A percentile compares a stretch with the other conserved stretches of the same genome.
phyloP scores from a whole-genome alignment of 2,113 vertebrate species.

The Loxodonta africana region DNA sequence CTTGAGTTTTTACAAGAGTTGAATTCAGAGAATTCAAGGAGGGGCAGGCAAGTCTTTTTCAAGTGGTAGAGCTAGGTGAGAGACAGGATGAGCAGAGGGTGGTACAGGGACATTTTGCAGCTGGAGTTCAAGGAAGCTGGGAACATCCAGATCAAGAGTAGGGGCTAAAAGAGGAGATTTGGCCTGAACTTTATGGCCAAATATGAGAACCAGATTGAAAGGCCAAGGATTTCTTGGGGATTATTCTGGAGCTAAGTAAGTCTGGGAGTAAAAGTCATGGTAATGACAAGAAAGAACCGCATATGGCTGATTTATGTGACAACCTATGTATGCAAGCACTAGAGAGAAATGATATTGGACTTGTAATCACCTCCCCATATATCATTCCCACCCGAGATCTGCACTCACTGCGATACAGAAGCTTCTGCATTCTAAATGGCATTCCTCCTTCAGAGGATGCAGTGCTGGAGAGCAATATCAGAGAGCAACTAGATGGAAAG shows the following conservation, averaged over 20 bases:
- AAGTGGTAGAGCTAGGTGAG: conserved; percentile 25
- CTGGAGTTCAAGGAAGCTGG: background rate
- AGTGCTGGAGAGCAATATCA: background rate
- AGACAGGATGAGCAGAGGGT: background rate
- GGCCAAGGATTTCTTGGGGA: background rate
- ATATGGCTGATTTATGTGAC: conserved; percentile 56
- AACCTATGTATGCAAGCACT: conserved; percentile 6
- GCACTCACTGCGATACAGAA: conserved; percentile 37
- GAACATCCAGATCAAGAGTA: background rate
- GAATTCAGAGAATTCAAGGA: conserved; percentile 41
- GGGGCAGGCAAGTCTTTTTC: conserved; percentile 1
- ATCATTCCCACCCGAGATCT: background rate
- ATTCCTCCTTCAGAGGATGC: conserved; percentile 18
- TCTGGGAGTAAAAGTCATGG: conserved; percentile 7
- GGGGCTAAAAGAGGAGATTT: background rate
- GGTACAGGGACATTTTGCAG: background rate
- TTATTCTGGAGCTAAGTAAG: background rate
- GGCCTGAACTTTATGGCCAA: background rate
- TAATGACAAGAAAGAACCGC: conserved; percentile 4
- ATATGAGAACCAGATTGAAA: background rate
- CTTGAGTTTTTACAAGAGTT: conserved; percentile 23
- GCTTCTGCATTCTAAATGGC: conserved; percentile 28
- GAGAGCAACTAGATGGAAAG: background rate
- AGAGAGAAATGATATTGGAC: conserved; percentile 51
- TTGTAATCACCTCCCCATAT: conserved; percentile 22